Evolutionary conservation across 1,140 invertebrate species (phyloP), one percentile per base, ranked within the genome.

Genomic region (Carcinoscorpius rotundicauda): DNA sequence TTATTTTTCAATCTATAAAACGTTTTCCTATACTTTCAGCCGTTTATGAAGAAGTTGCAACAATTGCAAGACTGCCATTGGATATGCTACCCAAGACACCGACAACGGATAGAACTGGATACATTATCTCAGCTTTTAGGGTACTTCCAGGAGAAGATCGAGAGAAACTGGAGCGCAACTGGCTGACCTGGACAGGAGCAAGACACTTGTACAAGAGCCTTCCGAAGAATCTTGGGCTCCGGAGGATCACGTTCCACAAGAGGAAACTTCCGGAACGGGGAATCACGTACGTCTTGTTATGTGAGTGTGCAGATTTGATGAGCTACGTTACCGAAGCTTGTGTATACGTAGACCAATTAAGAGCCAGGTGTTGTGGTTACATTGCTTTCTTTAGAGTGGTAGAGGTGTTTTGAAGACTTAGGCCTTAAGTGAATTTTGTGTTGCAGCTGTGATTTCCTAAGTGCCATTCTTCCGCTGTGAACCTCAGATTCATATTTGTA

Each of bases 101-200:
- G 66, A n/a, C 62, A n/a, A 51, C 65, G 5, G 78, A 85, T 59
- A 82, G 84, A 68, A 68, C 70, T 6, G 91, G 89, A 49, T 94
- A 91, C 73, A 91, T 94, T 74, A 86, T 94, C 71, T 91, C 88
- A 67, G 88, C 93, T 71, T 93, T 92, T 78, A 91, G 92, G 81
- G 91, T 93, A 3, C 93, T 93, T 75, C 89, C 93, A 77, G 91
- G 91, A 11, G 91, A 93, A 74, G 90, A 93, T 76, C 84, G 88
- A 61, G 87, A 93, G 70, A 85, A 88, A 65, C 89, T 93, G 71
- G 90, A 94, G 78, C 84, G 88, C 71, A 93, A 93, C 76, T 94
- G 90, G 90, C 81, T 93, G 2, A 91, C 91, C 73, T 94, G 90
- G 90, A 93, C 90, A 56, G 90, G 91, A 58, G 89, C 89, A 3